Base-by-base conservation (phyloP, 2,888 invertebrate species). In the Abrostola triplasia region DNA sequence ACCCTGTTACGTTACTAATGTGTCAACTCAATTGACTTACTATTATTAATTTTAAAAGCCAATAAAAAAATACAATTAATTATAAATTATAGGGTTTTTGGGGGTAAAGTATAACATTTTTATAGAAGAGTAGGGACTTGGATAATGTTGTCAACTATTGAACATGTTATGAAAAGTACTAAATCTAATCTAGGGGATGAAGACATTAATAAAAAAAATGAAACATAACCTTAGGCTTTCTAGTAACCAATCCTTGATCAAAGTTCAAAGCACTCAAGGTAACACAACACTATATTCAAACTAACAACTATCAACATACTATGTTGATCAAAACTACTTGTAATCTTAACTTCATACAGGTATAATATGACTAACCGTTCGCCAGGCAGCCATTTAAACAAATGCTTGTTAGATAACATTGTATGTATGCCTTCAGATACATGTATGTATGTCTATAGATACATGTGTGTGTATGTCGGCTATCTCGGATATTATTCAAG, bases 401-500 rank as follows among this genome's bases (percentile, higher is more conserved):
- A 74, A 73, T 60, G 64, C 61, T 47, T 59, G 54, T 64, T 55
- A 76, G 73, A 73, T 73, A 73, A 76, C 73, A 65, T 52, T 44
- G 35, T 47, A n/a, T 54, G 44, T 58, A 36, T 24, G 41, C 36
- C 48, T 24, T 35, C 36, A 48, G 38, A 49, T 24, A 38, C 24
- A 51, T 48, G 59, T 36, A 56, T 61, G 47, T 52, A n/a, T 36
- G 37, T 42, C n/a, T 54, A 42, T 36, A 37, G 44, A 36, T 10
- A 36, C 51, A 13, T 56, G 53, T 59, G 62, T 72, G 52, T 64
- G 59, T 52, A 41, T 44, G 57, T 76, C 60, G 73, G 79, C 68
- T 82, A 82, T 81, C 81, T 67, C 42, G 59, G 72, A 82, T 79
- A 80, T 70, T 65, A 75, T 59, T 73, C 74, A 59, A 67, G 74